Base-by-base conservation (phyloP, 2,888 invertebrate genomes). In the Asteroscopus sphinx region DNA sequence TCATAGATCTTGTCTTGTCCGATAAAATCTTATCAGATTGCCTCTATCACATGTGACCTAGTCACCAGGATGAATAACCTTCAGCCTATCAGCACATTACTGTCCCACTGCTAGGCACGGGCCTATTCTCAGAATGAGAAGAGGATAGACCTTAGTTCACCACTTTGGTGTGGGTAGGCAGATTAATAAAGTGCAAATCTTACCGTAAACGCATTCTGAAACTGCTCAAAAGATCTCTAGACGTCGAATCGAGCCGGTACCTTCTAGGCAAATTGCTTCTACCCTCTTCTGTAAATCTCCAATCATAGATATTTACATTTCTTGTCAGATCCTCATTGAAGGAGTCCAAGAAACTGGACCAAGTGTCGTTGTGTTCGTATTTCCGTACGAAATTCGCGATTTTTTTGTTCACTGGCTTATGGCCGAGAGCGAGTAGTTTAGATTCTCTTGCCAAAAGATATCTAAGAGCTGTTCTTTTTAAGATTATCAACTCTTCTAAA, bases 241-340 rank as follows among this genome's bases (percentile, higher is more conserved):
- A 63, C 30, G 73, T 52, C 3, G 86, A 83, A 80, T 86, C 72
- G 47, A 85, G 15, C n/a, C 83, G 62, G 13, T 81, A 80, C 2
- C 57, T 71, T 59, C 81, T 79, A 2, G 72, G 65, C 9, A 51
- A 60, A 25, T 68, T 77, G 33, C 30, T 46, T 7, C 39, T 52
- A 4, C 52, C 47, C 0, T 60, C 74, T 5, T 80, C 76, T 13
- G 74, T 79, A 0, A 71, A 36, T 59, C 57, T 85, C 79, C 83
- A 86, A 37, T 87, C 83, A 42, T 82, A 87, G 7, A 92, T 75
- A 59, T 92, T 90, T 0, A 92, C 72, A 49, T 89, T 92, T 17
- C 87, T 87, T 0, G 91, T 91, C 55, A 93, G 65, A 77, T 93
- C 92, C 51, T 92, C 92, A 51, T 85, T 88, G 3, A 92, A 63